A percentile compares a stretch with the other conserved stretches of the same genome.
phyloP scores from a whole-genome alignment of 64 coral and sea anemone species.

The Porites australiensis region DNA sequence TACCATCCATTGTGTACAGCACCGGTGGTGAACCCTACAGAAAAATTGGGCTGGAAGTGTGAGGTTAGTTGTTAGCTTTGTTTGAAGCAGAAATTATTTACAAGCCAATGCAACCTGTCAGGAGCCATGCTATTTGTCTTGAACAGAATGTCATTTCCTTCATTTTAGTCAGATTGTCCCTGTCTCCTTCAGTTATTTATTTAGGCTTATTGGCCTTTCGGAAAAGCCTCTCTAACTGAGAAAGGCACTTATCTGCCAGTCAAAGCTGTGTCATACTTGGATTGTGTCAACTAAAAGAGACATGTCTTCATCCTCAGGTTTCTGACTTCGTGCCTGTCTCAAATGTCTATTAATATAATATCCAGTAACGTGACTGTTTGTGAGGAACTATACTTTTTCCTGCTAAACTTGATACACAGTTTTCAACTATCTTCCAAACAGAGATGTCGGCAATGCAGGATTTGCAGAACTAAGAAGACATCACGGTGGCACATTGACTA shows the following conservation, averaged over 20 bases:
- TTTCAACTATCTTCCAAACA: not conserved
- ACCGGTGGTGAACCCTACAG: constrained; percentile 45
- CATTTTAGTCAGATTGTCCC: not conserved
- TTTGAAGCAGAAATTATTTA: not conserved
- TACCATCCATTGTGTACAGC: constrained; percentile 88
- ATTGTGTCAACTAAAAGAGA: too few species aligned
- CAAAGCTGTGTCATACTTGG: too few species aligned
- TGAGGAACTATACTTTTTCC: not conserved
- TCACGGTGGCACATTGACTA: constrained; percentile 88
- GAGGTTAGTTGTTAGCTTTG: constrained; percentile 63
- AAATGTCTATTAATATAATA: too few species aligned
- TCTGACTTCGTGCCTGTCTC: too few species aligned
- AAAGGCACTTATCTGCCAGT: too few species aligned
- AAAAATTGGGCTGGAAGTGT: constrained; percentile 88
- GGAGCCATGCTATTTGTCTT: not conserved
- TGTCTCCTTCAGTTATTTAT: too few species aligned
- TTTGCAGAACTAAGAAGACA: constrained; percentile 76
- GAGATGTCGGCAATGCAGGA: constrained; percentile 81
- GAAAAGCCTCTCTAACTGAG: too few species aligned
- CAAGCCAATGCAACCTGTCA: not conserved
- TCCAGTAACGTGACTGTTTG: too few species aligned
- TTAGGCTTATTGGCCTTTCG: too few species aligned
- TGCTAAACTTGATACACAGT: not conserved
- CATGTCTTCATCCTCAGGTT: too few species aligned
- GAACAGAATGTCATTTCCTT: not conserved